Evolutionary conservation across 2,797 vertebrate genomes (phyloP), one percentile per base, ranked within the genome.

Genomic region (Liparis tanakae): DNA sequence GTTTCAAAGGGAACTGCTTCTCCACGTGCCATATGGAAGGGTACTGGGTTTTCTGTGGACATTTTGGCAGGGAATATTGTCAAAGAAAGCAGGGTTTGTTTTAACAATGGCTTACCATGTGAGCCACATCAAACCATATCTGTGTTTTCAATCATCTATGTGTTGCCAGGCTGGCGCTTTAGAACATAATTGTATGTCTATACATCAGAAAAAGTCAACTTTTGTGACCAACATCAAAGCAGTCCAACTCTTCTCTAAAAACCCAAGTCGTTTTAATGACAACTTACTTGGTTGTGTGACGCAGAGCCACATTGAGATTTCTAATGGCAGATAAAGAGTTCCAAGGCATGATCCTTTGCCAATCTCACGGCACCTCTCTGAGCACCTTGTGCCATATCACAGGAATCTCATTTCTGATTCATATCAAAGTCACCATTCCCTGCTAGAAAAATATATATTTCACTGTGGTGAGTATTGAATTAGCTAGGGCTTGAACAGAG

Each of bases 141-240:
- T 65, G 25, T 59, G 56, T 82, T 82, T 79, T 79, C 68, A 74
- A 48, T 78, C 75, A 59, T 71, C 58, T 36, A 46, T 37, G 72
- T 68, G 70, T 84, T 86, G 87, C 86, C 88, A 91, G 82, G 77
- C 77, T 72, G 70, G 76, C 82, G 62, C 81, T 85, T 80, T 44
- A 79, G 81, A 70, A 69, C 39, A 44, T 43, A 15, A 60, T 44
- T 62, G 48, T 70, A 25, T 39, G 58, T 73, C 48, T 43, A 17
- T 70, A 37, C 70, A 72, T 78, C 80, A 81, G 48, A 75, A 70
- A 70, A 58, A 59, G 48, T 57, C 20, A 13, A 14, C 18, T 81
- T 62, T 72, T 72, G 59, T 82, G 57, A 80, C 57, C 57, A 33
- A 76, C 53, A 79, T 90, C 82, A 90, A 88, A 89, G 82, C 60